phyloP scores from a whole-genome alignment of 2,888 invertebrate genomes.

The Amorpha juglandis region DNA sequence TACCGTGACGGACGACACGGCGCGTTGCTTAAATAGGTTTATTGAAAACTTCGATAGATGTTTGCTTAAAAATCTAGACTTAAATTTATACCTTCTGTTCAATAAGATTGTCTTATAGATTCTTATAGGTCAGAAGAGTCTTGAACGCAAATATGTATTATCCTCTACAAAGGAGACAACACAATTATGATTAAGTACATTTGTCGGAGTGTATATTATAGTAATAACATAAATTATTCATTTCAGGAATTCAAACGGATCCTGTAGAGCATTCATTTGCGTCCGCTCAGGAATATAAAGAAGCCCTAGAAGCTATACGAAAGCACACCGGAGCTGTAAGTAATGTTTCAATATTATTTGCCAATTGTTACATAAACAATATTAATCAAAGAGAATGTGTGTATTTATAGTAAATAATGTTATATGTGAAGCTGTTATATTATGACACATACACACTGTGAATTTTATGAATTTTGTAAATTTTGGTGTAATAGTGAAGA shows the following conservation, averaged over 20 bases:
- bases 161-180: no score
- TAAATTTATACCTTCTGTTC: no score
- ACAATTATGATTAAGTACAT: slow-evolving; percentile 14
- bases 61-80: no score
- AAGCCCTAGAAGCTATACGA: slow-evolving; percentile 72
- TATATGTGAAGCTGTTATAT: background rate
- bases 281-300: slow-evolving; percentile 76
- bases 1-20: no score
- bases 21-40: no score
- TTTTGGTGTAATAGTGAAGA: background rate
- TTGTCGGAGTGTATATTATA: background rate
- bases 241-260: slow-evolving; percentile 70
- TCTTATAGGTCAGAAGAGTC: no score
- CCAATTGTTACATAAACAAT: background rate
- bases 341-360: slow-evolving; percentile 31
- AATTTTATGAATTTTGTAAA: no score
- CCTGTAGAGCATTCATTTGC: slow-evolving; percentile 66
- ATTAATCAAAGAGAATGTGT: no score
- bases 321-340: slow-evolving; percentile 75
- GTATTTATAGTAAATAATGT: no score
- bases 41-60: no score
- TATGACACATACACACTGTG: background rate
- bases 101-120: no score
- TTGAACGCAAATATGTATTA: no score
- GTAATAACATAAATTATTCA: slow-evolving; percentile 36